Evolutionary conservation across 1,140 invertebrate species (phyloP), one percentile per base, ranked within the genome.

Genomic region (Aleiodes sp.): DNA sequence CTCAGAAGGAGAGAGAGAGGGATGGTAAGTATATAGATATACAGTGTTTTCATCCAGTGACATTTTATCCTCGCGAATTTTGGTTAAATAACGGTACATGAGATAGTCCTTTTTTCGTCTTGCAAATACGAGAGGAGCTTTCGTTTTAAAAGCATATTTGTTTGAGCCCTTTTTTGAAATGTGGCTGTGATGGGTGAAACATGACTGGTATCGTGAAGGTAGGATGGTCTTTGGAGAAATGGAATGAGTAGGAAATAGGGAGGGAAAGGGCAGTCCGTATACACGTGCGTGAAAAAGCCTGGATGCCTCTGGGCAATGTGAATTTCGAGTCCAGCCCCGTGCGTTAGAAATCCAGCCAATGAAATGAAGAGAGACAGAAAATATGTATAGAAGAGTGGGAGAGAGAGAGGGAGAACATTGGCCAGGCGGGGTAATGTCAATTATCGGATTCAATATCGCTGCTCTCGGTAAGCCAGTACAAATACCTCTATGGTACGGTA

Each of bases 361-460:
- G 68, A 64, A 41, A 64, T 19, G 35, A 46, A 43, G 14, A 63
- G 29, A 52, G 41, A 35, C 59, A 26, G 29, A 62, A 41, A 46
- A 28, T 46, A 68, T 60, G 41, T 21, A 65, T 9, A 4, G 24
- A 19, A n/a, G 70, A 37, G 66, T 37, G 63, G 19, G 41, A 59
- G 52, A 65, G 52, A 29, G 43, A 59, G 68, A 60, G 57, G 57
- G 29, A 69, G 10, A 16, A 67, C 35, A 21, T n/a, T n/a, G n/a
- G 37, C 21, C 65, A 68, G 68, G 63, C 41, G 73, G 76, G 79
- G 75, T 80, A 82, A 82, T 83, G 81, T 83, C 82, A 83, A 85
- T 84, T 85, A 85, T 85, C 82, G 82, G 82, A 85, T 85, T 84
- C 82, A 84, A 84, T 84, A 83, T 84, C 82, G 79, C 77, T 82